Evolutionary conservation across 2,797 vertebrate genomes (phyloP).

Genomic region (Apodemus agrarius): DNA sequence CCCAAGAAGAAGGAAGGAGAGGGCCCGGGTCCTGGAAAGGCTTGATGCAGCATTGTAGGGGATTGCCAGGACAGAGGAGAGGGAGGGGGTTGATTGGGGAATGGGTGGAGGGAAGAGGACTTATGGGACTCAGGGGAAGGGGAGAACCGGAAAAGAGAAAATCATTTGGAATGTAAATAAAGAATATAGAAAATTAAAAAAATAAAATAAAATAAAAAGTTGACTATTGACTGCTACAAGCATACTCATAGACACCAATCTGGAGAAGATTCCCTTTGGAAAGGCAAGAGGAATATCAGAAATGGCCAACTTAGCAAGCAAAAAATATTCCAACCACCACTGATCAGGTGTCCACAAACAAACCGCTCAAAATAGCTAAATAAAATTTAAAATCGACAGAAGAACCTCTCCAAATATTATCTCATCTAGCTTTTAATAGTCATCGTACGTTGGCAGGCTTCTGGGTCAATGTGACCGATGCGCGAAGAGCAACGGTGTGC

Average conservation of each 20-base stretch:
- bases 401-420: not conserved
- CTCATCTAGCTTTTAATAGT: not conserved
- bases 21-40: too few relatives aligned
- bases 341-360: not conserved
- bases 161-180: too few relatives aligned
- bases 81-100: too few relatives aligned
- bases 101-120: too few relatives aligned
- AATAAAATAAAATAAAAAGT: too few relatives aligned
- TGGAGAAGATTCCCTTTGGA: not conserved
- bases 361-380: constrained; percentile 33
- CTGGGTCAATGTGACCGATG: not conserved
- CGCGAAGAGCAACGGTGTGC: not conserved
- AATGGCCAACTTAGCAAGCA: not conserved
- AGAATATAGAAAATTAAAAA: too few relatives aligned
- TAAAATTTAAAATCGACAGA: not conserved
- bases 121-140: too few relatives aligned
- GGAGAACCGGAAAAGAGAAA: too few relatives aligned
- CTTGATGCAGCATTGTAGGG: too few relatives aligned
- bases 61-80: too few relatives aligned
- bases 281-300: not conserved
- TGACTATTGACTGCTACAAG: not conserved
- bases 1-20: too few relatives aligned
- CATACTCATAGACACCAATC: not conserved
- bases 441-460: not conserved
- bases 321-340: not conserved